phyloP scores from a whole-genome alignment of 2,113 vertebrate species.

The Balaeniceps rex region DNA sequence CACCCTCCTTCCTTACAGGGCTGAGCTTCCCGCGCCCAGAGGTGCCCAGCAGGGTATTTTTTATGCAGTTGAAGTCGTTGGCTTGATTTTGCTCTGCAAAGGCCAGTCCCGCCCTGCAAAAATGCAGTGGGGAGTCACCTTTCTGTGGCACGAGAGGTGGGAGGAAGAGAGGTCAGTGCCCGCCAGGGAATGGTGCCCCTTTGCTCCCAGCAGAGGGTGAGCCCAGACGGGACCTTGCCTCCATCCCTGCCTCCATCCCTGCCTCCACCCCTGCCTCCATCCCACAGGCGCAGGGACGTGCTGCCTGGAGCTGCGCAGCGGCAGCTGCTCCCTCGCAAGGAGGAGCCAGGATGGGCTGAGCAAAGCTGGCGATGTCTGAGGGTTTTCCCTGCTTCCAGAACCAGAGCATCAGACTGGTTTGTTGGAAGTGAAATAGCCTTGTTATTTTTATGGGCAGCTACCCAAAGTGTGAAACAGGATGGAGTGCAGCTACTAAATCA shows the following conservation, averaged over 20 bases:
- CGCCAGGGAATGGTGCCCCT: background rate
- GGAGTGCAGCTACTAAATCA: background rate
- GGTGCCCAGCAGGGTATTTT: background rate
- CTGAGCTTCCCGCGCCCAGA: accelerated
- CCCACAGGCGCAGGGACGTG: accelerated
- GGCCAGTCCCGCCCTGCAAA: background rate
- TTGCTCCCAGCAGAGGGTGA: background rate
- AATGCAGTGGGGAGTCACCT: background rate
- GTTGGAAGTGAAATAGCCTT: background rate
- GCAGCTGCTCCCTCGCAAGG: background rate
- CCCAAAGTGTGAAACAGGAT: background rate
- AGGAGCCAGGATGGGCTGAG: background rate
- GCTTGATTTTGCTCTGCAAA: background rate
- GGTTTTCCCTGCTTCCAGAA: background rate
- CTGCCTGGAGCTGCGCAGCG: background rate
- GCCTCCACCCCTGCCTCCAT: background rate
- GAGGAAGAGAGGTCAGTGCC: background rate
- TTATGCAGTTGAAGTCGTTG: background rate
- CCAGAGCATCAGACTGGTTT: background rate
- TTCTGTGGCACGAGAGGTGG: background rate
- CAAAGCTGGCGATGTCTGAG: background rate
- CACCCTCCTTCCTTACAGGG: background rate
- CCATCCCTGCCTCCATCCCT: background rate
- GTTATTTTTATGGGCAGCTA: background rate
- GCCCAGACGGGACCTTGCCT: background rate